These are phyloP conservation scores for Fistularia commersonii DNA, from an alignment of 2,797 vertebrate genomes.

Conservation along the genomic window DNA sequence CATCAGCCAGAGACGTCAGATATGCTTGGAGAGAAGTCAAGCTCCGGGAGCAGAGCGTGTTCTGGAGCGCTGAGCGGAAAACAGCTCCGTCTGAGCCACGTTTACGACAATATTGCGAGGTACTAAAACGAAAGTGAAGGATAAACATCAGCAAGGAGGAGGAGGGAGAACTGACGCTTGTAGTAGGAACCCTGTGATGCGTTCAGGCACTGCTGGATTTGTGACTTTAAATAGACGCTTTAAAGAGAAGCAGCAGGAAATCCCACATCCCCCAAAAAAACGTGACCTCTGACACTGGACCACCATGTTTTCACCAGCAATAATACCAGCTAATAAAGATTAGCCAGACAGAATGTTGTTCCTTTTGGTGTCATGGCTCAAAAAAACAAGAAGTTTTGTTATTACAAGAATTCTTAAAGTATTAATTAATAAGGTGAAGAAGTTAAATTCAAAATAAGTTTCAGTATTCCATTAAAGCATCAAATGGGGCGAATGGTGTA, in stretches of 20 bases:
- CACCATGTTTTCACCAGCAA: too few species aligned
- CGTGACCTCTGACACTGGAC: too few species aligned
- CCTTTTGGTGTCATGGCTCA: too few species aligned
- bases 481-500: too few species aligned
- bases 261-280: conserved; percentile 12
- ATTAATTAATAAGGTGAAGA: too few species aligned
- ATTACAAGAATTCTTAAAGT: too few species aligned
- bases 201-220: too few species aligned
- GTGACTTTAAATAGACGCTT: conserved; percentile 4
- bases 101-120: conserved; percentile 1
- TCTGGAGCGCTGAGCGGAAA: conserved; percentile 23
- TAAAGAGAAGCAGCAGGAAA: conserved; percentile 14
- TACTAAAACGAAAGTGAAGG: conserved; percentile 4
- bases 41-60: conserved; percentile 35
- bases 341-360: too few species aligned
- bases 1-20: conserved; percentile 52
- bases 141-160: conserved; percentile 29
- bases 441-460: too few species aligned
- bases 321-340: too few species aligned
- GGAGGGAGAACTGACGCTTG: conserved; percentile 34
- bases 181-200: not conserved
- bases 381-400: too few species aligned
- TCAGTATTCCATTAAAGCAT: too few species aligned
- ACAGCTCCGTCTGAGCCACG: conserved; percentile 19
- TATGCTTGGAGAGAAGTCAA: conserved; percentile 39